Percentiles rank a stretch among this genome's conserved stretches.
Evolutionary conservation across 2,888 invertebrate genomes (phyloP).

Genomic region (Hypercompe scribonia): DNA sequence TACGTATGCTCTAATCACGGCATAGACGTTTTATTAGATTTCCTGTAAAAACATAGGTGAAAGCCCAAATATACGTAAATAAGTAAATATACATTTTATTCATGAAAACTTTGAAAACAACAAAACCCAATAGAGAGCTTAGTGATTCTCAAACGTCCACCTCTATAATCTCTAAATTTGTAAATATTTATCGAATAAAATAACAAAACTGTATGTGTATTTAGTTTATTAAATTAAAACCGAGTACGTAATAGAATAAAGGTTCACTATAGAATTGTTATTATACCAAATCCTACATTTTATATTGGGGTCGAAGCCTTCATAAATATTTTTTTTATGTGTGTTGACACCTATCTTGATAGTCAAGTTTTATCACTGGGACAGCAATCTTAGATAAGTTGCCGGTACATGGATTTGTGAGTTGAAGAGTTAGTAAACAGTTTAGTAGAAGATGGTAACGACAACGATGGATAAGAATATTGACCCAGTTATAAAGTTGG

Average conservation of each 20-base stretch:
- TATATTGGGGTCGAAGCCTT: not conserved
- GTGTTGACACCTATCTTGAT: slow-evolving; percentile 15
- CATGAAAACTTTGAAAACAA: not conserved
- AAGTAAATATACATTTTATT: too few relatives aligned
- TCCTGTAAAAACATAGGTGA: too few relatives aligned
- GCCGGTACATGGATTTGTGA: slow-evolving; percentile 14
- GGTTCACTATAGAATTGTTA: not conserved
- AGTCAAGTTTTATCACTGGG: slow-evolving; percentile 22
- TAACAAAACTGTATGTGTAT: not conserved
- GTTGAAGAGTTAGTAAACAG: slow-evolving; percentile 23
- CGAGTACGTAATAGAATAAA: not conserved
- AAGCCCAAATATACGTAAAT: too few relatives aligned
- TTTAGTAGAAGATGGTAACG: slow-evolving; percentile 8
- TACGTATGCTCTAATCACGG: too few relatives aligned
- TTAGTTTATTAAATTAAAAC: not conserved
- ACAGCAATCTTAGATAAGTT: slow-evolving; percentile 29
- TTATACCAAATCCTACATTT: not conserved
- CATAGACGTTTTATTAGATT: too few relatives aligned
- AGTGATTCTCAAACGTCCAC: not conserved
- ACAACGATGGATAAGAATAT: slow-evolving; percentile 8
- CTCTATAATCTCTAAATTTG: not conserved
- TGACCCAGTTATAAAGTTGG: slow-evolving; percentile 13
- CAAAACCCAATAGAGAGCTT: not conserved
- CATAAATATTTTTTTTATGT: slow-evolving; percentile 27
- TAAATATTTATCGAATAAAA: not conserved